Evolutionary conservation across 1,140 invertebrate species (phyloP).

Genomic region (Oedothorax gibbosus): DNA sequence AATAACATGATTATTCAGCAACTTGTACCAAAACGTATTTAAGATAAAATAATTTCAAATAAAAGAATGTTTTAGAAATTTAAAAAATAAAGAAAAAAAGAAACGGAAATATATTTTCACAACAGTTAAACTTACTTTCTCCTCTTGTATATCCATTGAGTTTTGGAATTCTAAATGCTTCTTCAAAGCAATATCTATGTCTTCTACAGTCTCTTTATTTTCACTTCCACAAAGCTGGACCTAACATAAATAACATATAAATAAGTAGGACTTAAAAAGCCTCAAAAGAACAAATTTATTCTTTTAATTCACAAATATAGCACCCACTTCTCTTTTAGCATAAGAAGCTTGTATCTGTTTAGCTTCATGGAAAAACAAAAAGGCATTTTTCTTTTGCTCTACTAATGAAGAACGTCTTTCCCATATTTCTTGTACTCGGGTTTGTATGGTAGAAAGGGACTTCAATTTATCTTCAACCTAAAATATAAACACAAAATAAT

Average conservation of each 20-base stretch:
- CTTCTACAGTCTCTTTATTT: slow-evolving; percentile 77
- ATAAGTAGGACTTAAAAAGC: too few relatives aligned
- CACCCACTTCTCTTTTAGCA: slow-evolving; percentile 33
- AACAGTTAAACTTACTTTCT: slow-evolving; percentile 75
- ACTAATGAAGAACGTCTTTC: slow-evolving; percentile 7
- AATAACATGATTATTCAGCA: neutral
- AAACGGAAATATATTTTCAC: neutral
- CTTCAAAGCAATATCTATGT: slow-evolving; percentile 84
- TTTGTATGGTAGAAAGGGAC: slow-evolving; percentile 15
- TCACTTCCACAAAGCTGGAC: slow-evolving; percentile 70
- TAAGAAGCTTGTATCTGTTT: slow-evolving; percentile 48
- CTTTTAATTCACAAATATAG: too few relatives aligned
- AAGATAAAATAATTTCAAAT: neutral
- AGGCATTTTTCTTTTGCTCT: slow-evolving; percentile 13
- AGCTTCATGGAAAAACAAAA: slow-evolving; percentile 39
- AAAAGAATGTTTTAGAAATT: neutral
- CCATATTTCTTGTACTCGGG: slow-evolving; percentile 19
- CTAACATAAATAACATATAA: slow-evolving; percentile 1
- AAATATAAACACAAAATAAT: neutral
- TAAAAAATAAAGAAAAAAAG: neutral
- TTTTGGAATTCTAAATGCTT: slow-evolving; percentile 93
- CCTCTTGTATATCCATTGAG: slow-evolving; percentile 83
- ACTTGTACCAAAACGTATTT: neutral
- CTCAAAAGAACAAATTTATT: too few relatives aligned
- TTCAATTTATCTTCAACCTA: slow-evolving; percentile 50